These are phyloP conservation scores for Latrodectus hesperus DNA, from an alignment of 2,888 invertebrate species.

Conservation along the genomic window DNA sequence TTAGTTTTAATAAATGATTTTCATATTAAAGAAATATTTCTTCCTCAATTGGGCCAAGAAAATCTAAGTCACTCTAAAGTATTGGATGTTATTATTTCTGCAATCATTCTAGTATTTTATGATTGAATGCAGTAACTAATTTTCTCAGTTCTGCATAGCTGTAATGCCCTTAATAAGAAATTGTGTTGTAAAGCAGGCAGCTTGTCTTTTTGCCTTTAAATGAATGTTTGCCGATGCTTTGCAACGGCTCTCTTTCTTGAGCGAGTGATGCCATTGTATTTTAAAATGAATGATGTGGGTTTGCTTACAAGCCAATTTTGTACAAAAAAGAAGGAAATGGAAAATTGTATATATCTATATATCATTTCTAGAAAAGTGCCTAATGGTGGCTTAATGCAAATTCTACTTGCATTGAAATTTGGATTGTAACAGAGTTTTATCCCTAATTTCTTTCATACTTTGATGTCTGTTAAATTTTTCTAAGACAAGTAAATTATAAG, in stretches of 20 bases:
- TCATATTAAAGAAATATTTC: too few relatives aligned
- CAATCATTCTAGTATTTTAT: too few relatives aligned
- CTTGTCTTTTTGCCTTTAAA: slow-evolving; percentile 55
- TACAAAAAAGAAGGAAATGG: slow-evolving; percentile 23
- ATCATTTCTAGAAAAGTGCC: slow-evolving; percentile 58
- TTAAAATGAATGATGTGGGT: slow-evolving; percentile 16
- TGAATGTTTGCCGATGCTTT: slow-evolving; percentile 17
- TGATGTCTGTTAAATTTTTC: too few relatives aligned
- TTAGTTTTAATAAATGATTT: not conserved
- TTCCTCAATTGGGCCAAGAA: too few relatives aligned
- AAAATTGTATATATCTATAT: slow-evolving; percentile 16
- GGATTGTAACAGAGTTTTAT: slow-evolving; percentile 14
- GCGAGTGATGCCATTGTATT: slow-evolving; percentile 19
- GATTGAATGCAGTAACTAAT: too few relatives aligned
- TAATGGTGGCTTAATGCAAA: slow-evolving; percentile 63
- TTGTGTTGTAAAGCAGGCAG: slow-evolving; percentile 50
- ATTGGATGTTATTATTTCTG: too few relatives aligned
- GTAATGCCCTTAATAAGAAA: not conserved
- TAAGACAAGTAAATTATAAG: too few relatives aligned
- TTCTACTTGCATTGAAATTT: slow-evolving; percentile 27
- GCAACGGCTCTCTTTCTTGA: not conserved
- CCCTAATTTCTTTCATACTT: too few relatives aligned
- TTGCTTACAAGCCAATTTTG: slow-evolving; percentile 14
- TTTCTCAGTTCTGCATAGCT: too few relatives aligned
- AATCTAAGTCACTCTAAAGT: too few relatives aligned